Evolutionary conservation across 1,140 invertebrate species (phyloP).

Genomic region (Coelopa frigida): DNA sequence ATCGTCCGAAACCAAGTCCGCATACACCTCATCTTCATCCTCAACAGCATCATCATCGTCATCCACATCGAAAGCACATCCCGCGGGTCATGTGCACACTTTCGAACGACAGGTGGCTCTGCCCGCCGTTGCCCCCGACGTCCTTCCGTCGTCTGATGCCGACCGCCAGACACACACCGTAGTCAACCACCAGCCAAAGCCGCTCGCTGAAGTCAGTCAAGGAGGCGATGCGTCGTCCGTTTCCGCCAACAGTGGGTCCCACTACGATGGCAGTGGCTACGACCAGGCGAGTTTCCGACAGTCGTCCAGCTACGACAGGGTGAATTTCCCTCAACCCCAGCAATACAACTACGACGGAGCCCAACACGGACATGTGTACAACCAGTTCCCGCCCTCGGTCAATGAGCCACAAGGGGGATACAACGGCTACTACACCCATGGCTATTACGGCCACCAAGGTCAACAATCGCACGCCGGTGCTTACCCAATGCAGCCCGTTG

Average conservation of each 20-base stretch:
- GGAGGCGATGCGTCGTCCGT: not conserved
- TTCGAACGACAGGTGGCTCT: conserved; percentile 37
- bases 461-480: conserved; percentile 15
- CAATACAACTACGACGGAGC: conserved; percentile 27
- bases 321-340: conserved; percentile 24
- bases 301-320: conserved; percentile 25
- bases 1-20: no score
- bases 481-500: conserved; percentile 25
- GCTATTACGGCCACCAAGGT: conserved; percentile 24
- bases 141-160: not conserved
- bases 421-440: conserved; percentile 3
- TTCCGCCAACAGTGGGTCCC: conserved; percentile 1
- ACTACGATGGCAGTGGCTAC: conserved; percentile 14
- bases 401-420: conserved; percentile 16
- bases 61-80: no score
- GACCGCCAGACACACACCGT: conserved; percentile 17
- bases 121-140: conserved; percentile 15
- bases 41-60: not conserved
- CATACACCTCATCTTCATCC: conserved; percentile 8
- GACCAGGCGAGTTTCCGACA: conserved; percentile 19
- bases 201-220: conserved; percentile 2
- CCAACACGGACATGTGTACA: conserved; percentile 27
- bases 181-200: conserved; percentile 21
- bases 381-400: conserved; percentile 32
- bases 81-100: conserved; percentile 27